Conservation (phyloP, 2,113 vertebrate species). For the Cardinalis cardinalis region DNA sequence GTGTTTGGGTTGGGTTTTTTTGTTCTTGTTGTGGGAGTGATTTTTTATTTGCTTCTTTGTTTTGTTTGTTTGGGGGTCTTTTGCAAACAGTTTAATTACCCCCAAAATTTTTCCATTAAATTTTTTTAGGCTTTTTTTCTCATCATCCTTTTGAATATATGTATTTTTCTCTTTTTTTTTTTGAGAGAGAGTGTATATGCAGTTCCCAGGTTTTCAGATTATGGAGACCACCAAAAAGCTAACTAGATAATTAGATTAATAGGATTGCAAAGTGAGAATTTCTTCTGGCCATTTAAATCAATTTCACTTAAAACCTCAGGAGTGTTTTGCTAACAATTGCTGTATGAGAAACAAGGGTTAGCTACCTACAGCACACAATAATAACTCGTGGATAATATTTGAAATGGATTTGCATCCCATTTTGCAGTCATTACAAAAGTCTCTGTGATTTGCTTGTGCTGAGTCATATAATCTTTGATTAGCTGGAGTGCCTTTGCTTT, state of each 20-base stretch:
- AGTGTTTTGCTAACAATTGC: neutral
- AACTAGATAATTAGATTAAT: slow-evolving; percentile 2
- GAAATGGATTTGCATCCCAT: neutral
- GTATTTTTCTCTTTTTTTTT: neutral
- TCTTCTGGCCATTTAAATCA: slow-evolving; percentile 10
- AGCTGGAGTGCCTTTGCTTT: neutral
- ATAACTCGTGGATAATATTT: neutral
- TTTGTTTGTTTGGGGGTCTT: neutral
- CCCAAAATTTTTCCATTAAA: neutral
- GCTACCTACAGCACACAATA: neutral
- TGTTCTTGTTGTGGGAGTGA: neutral
- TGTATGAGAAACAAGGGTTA: neutral
- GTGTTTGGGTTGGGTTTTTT: no score
- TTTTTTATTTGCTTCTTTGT: neutral
- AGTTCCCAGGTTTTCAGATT: neutral
- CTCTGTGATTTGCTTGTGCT: neutral
- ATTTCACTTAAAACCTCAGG: slow-evolving; percentile 5
- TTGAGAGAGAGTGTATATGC: neutral
- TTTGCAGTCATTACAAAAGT: neutral
- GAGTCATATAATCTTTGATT: neutral
- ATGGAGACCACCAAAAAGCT: neutral
- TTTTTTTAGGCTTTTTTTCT: neutral
- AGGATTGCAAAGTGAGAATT: neutral
- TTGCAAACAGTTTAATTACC: neutral
- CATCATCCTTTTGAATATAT: neutral